Conservation (phyloP, 2,113 vertebrate species). For the Pao palembangensis region DNA sequence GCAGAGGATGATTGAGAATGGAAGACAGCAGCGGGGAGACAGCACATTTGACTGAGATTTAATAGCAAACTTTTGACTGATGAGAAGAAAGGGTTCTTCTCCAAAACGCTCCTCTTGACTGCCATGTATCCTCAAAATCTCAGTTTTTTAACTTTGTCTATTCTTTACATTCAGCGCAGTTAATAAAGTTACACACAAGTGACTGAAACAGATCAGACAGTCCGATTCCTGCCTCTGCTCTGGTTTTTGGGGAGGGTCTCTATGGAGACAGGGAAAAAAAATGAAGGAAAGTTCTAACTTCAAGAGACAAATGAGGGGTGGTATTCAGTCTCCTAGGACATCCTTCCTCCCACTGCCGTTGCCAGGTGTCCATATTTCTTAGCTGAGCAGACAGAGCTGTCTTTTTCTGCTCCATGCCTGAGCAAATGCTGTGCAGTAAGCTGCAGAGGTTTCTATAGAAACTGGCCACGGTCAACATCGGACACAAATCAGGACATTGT, state of each 20-base stretch:
- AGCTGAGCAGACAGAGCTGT: conserved; percentile 51
- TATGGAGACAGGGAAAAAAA: conserved; percentile 1
- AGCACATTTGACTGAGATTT: conserved; percentile 33
- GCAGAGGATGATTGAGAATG: conserved; percentile 36
- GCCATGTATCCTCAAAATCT: conserved; percentile 14
- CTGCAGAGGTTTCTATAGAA: conserved; percentile 74
- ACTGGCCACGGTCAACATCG: conserved; percentile 53
- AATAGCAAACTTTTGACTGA: conserved; percentile 53
- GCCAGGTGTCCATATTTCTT: conserved; percentile 56
- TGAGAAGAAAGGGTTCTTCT: conserved; percentile 41
- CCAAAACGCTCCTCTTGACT: conserved; percentile 14
- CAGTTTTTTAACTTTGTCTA: conserved; percentile 11
- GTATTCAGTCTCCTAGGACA: not conserved
- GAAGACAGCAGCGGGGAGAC: conserved; percentile 23
- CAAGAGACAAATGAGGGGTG: conserved; percentile 1
- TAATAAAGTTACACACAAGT: conserved; percentile 6
- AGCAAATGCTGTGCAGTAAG: conserved; percentile 65
- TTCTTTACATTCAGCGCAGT: conserved; percentile 15
- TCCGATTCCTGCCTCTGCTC: not conserved
- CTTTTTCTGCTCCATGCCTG: conserved; percentile 56
- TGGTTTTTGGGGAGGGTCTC: not conserved
- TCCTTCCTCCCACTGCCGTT: conserved; percentile 8
- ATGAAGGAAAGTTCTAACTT: conserved; percentile 4
- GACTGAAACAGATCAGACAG: not conserved
- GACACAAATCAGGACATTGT: conserved; percentile 16